Percentiles rank a stretch among this genome's conserved stretches.
These are phyloP conservation scores for Biston betularia DNA, from an alignment of 2,888 invertebrate species.

Conservation along the genomic window DNA sequence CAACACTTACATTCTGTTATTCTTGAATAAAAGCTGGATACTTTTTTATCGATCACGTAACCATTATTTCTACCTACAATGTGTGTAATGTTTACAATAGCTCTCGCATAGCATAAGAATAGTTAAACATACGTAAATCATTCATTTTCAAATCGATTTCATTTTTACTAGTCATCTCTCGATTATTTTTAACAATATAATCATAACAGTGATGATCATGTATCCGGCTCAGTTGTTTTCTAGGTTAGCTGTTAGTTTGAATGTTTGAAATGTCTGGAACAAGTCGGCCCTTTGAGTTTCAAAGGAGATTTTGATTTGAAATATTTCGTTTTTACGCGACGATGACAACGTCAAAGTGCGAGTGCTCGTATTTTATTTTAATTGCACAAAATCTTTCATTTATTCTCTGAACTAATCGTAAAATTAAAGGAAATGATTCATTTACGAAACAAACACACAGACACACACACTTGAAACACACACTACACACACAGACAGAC, in stretches of 20 bases:
- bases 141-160: slow-evolving; percentile 27
- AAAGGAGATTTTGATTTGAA: too few species aligned
- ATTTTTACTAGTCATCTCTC: slow-evolving; percentile 28
- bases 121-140: slow-evolving; percentile 31
- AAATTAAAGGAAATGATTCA: too few species aligned
- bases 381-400: too few species aligned
- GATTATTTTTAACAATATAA: slow-evolving; percentile 34
- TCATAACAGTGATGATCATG: slow-evolving; percentile 24
- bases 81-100: slow-evolving; percentile 14
- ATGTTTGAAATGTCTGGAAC: slow-evolving; percentile 19
- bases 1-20: neutral
- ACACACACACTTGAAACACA: too few species aligned
- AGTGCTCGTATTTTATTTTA: too few species aligned
- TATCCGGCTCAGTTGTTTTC: slow-evolving; percentile 16
- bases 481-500: too few species aligned
- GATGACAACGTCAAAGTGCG: too few species aligned
- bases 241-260: slow-evolving; percentile 6
- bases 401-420: too few species aligned
- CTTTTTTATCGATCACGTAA: slow-evolving; percentile 10
- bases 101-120: slow-evolving; percentile 14
- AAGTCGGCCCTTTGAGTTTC: slow-evolving; percentile 8
- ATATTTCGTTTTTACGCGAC: too few species aligned
- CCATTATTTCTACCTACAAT: slow-evolving; percentile 5
- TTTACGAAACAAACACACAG: too few species aligned
- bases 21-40: slow-evolving; percentile 1